These are phyloP conservation scores for Archilochus colubris DNA, from an alignment of 2,113 vertebrate genomes.

Conservation along the genomic window DNA sequence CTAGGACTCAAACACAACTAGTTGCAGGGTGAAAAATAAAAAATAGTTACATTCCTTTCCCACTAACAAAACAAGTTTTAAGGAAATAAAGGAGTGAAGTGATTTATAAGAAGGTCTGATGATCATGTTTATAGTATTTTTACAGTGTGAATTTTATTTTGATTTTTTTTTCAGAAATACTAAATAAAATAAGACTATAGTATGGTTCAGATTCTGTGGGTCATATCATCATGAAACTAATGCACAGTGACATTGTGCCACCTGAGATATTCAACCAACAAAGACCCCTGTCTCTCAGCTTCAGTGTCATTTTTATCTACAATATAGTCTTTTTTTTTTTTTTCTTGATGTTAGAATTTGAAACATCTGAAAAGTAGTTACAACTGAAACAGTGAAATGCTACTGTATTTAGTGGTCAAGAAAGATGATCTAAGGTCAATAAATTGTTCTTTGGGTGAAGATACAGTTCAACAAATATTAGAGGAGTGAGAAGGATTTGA, in stretches of 20 bases:
- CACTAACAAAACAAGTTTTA: background rate
- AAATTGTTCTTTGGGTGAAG: background rate
- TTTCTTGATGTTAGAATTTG: background rate
- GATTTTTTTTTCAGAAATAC: background rate
- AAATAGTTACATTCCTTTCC: background rate
- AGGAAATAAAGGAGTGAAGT: background rate
- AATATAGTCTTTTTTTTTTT: background rate
- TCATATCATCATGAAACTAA: constrained; percentile 49
- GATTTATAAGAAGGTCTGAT: background rate
- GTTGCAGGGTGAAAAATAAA: background rate
- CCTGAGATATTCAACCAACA: constrained; percentile 65
- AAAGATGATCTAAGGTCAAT: background rate
- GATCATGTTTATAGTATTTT: background rate
- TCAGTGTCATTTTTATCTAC: constrained; percentile 52
- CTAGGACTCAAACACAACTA: background rate
- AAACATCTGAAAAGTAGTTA: background rate
- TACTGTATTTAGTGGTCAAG: background rate
- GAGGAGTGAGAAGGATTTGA: background rate
- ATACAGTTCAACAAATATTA: background rate
- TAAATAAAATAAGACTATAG: background rate
- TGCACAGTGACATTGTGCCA: constrained; percentile 49
- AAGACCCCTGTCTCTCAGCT: constrained; percentile 51
- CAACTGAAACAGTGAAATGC: background rate
- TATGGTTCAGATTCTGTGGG: background rate
- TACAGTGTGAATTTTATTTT: background rate